Base-by-base conservation (phyloP, 2,797 vertebrate genomes). In the Sandelia bainsii region DNA sequence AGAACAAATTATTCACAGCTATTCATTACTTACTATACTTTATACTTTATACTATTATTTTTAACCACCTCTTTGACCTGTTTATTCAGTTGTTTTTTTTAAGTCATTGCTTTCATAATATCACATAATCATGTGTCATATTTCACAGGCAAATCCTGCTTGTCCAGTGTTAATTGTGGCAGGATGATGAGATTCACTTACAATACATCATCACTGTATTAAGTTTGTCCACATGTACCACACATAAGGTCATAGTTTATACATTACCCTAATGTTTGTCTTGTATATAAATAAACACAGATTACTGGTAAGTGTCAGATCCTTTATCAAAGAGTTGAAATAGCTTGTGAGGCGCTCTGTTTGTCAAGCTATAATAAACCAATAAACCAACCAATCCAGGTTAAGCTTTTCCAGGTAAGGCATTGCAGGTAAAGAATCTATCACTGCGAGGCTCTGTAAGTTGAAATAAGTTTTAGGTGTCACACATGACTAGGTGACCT, bases 381-480 rank as follows among this genome's bases (percentile, higher is more conserved):
- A 78, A 84, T 79, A 13, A 87, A 81, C 70, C 69, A 87, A 81
- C 70, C 69, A 75, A 82, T 68, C 52, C 53, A 48, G 80, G 62
- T 32, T 51, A 29, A 60, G 45, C 22, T 17, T 58, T 72, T 75
- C 72, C 76, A 83, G 78, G 75, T 84, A 77, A 82, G 54, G 53
- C 57, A 37, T 32, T 80, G 65, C 59, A 82, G 75, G 75, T 83
- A 45, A 78, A 80, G n/a, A 72, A 69, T 76, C 60, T 65, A 46
- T 72, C 56, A 62, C 72, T 79, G 32, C 34, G 20, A 51, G 74
- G 76, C 66, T 45, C 16, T 64, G 29, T 19, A n/a, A 74, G 79
- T 86, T 89, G 72, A 86, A 77, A 59, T 89, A 86, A 32, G 29
- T 32, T 89, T 88, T 65, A 85, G 75, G 77, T 77, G 62, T n/a